Conservation (phyloP, 2,888 invertebrate species). For the Cryptocephalus primarius region DNA sequence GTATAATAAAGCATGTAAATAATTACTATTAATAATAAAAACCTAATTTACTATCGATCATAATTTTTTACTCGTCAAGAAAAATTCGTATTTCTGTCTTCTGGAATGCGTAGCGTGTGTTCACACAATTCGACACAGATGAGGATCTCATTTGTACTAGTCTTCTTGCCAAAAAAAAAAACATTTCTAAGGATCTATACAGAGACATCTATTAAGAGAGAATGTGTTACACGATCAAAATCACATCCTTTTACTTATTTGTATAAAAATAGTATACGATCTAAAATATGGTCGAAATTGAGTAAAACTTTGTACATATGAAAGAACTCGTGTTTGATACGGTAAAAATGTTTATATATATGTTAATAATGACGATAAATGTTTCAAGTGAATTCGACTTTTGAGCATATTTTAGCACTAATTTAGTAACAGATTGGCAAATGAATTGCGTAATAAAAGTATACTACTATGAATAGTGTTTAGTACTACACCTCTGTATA, state of each 20-base stretch:
- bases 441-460: conserved; percentile 1
- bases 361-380: neutral
- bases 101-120: conserved; percentile 4
- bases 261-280: conserved; percentile 5
- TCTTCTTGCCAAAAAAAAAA: conserved; percentile 8
- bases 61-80: neutral
- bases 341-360: neutral
- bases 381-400: neutral
- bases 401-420: conserved; percentile 4
- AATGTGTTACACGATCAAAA: neutral
- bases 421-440: conserved; percentile 3
- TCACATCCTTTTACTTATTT: conserved; percentile 5
- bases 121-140: neutral
- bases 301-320: neutral
- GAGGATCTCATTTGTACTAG: conserved; percentile 7
- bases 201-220: neutral
- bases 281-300: conserved; percentile 2
- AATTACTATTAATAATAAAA: neutral
- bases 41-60: neutral
- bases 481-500: neutral
- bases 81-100: neutral
- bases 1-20: neutral
- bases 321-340: neutral
- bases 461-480: too few relatives aligned
- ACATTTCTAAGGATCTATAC: neutral